These are phyloP conservation scores for Melanotaenia pygmaea DNA, from an alignment of 2,797 vertebrate species.

Conservation along the genomic window DNA sequence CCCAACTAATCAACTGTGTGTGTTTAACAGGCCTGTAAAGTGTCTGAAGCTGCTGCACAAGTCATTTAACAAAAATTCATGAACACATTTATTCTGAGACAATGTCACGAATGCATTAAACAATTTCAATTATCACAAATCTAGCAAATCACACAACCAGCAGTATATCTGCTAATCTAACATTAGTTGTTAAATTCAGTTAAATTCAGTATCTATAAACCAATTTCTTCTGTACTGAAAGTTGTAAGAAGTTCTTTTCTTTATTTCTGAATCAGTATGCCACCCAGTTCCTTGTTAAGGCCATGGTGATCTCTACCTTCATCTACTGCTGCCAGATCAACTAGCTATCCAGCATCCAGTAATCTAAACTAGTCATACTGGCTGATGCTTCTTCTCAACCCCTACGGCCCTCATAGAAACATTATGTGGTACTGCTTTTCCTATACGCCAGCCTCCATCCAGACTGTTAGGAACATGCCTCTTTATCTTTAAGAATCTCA, in stretches of 20 bases:
- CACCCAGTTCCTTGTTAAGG: too few species aligned
- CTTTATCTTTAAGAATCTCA: too few species aligned
- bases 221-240: too few species aligned
- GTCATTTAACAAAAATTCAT: conserved; percentile 15
- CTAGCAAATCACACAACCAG: neutral
- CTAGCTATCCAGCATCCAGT: too few species aligned
- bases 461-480: too few species aligned
- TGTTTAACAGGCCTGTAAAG: neutral
- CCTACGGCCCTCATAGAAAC: too few species aligned
- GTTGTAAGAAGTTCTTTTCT: neutral
- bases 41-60: neutral
- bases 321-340: neutral
- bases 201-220: neutral
- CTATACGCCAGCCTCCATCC: too few species aligned
- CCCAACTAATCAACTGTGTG: neutral
- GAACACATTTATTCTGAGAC: neutral
- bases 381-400: too few species aligned
- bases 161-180: neutral
- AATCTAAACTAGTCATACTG: too few species aligned
- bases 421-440: too few species aligned
- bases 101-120: neutral
- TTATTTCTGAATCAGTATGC: too few species aligned
- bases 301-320: neutral
- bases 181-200: too few species aligned
- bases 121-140: neutral